phyloP scores from a whole-genome alignment of 2,888 invertebrate species.

The Chrysolina americana region DNA sequence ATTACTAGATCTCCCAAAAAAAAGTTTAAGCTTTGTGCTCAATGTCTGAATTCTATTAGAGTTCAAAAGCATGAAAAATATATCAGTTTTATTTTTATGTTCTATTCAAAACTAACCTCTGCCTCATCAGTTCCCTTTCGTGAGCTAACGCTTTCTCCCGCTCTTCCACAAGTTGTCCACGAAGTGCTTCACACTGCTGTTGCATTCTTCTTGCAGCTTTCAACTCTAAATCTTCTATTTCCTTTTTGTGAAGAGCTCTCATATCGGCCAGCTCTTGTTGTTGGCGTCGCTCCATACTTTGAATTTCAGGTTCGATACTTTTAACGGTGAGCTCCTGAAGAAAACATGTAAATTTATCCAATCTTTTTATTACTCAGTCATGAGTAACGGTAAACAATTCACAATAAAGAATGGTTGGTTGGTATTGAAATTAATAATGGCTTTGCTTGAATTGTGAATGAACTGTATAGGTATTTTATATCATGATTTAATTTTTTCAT shows the following conservation, averaged over 20 bases:
- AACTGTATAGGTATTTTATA: no score
- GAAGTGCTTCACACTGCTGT: slow-evolving; percentile 74
- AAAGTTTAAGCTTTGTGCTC: no score
- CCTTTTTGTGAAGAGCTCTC: slow-evolving; percentile 77
- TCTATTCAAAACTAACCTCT: slow-evolving; percentile 66
- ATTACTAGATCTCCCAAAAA: no score
- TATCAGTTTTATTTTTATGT: no score
- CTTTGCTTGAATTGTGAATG: no score
- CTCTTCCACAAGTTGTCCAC: slow-evolving; percentile 76
- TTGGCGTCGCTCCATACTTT: slow-evolving; percentile 81
- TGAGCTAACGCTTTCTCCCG: slow-evolving; percentile 76
- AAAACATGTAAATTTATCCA: not conserved
- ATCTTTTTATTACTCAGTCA: no score
- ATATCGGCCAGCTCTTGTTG: slow-evolving; percentile 80
- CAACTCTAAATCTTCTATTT: slow-evolving; percentile 76
- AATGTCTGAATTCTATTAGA: no score
- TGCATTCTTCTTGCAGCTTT: slow-evolving; percentile 76
- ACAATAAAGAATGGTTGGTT: no score
- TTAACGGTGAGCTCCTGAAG: slow-evolving; percentile 85
- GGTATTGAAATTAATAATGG: no score
- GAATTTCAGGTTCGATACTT: slow-evolving; percentile 88
- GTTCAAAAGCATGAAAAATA: no score
- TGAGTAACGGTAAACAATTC: no score
- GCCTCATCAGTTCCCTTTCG: slow-evolving; percentile 75
- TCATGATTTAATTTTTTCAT: no score